Evolutionary conservation across 2,888 invertebrate genomes (phyloP), one percentile per base, ranked within the genome.

Genomic region (Zele albiditarsus): DNA sequence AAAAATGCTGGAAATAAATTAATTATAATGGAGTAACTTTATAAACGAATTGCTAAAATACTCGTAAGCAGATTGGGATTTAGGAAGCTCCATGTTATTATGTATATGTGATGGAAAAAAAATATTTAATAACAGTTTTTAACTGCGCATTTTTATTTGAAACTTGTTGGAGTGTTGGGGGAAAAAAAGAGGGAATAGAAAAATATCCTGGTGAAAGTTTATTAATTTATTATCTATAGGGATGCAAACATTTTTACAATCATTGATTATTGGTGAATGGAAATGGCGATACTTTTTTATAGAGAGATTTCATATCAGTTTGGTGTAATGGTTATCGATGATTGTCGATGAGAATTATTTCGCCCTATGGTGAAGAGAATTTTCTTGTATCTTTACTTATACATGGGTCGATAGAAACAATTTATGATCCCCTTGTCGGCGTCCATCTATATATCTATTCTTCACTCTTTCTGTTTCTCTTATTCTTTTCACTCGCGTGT

Each of bases 341-440:
- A 31, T 28, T 28, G 31, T 62, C 31, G 31, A 62, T 16, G 5
- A 31, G 28, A 31, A n/a, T 28, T 3, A n/a, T 23, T 62, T 62
- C 46, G 16, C n/a, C 62, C 6, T n/a, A 10, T n/a, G 8, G 2
- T 23, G n/a, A 46, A 46, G 33, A 28, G 25, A 62, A 58, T 71
- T 71, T 62, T 27, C 71, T 60, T 38, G 71, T 60, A 25, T 20
- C 62, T 71, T 25, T 42, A 38, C 46, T 60, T 46, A 38, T 6
- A 53, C 12, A 71, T n/a, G 46, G 46, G 31, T 71, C 62, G 62
- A 62, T 62, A 62, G 46, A 71, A 62, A 71, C 71, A 71, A 71
- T 71, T 71, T 71, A 53, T 42, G 23, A 62, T 62, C 20, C 70
- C 27, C 70, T 28, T 33, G 23, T 70, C 46, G 27, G 20, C 53